Conservation (phyloP, 1,140 invertebrate species). For the Harpegnathos saltator region DNA sequence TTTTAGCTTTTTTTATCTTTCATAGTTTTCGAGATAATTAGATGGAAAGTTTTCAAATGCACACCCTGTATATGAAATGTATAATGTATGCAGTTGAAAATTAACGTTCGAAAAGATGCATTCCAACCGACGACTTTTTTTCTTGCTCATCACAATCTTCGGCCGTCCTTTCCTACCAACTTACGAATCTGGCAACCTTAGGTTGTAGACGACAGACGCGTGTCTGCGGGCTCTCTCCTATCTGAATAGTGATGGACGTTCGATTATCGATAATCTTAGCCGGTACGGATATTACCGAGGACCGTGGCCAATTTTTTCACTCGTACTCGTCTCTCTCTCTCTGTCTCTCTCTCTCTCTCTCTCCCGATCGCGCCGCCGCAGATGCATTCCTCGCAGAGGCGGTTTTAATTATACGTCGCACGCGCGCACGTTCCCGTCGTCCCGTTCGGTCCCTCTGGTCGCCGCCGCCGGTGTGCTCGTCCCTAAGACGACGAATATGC, state of each 20-base stretch:
- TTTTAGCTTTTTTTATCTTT: too few relatives aligned
- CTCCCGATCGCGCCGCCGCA: conserved; percentile 4
- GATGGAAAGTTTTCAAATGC: too few relatives aligned
- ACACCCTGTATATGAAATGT: too few relatives aligned
- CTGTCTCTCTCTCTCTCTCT: background rate
- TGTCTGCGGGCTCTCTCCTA: conserved; percentile 11
- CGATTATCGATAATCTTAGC: conserved; percentile 54
- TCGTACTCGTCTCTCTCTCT: background rate
- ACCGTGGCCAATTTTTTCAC: conserved; percentile 57
- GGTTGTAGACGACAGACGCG: background rate
- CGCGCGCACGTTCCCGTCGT: conserved; percentile 18
- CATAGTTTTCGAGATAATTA: too few relatives aligned
- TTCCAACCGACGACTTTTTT: too few relatives aligned
- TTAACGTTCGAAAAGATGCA: too few relatives aligned
- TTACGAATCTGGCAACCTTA: too few relatives aligned
- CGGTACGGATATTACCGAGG: conserved; percentile 30
- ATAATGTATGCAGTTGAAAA: too few relatives aligned
- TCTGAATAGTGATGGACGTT: conserved; percentile 54
- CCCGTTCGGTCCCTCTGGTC: background rate
- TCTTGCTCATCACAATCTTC: too few relatives aligned
- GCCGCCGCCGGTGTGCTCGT: conserved; percentile 21
- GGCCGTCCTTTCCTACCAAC: too few relatives aligned
- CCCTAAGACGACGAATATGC: conserved; percentile 32
- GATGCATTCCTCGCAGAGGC: conserved; percentile 63
- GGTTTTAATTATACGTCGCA: conserved; percentile 73